Evolutionary conservation across 2,113 vertebrate genomes (phyloP), one percentile per base, ranked within the genome.

Genomic region (Sander lucioperca): DNA sequence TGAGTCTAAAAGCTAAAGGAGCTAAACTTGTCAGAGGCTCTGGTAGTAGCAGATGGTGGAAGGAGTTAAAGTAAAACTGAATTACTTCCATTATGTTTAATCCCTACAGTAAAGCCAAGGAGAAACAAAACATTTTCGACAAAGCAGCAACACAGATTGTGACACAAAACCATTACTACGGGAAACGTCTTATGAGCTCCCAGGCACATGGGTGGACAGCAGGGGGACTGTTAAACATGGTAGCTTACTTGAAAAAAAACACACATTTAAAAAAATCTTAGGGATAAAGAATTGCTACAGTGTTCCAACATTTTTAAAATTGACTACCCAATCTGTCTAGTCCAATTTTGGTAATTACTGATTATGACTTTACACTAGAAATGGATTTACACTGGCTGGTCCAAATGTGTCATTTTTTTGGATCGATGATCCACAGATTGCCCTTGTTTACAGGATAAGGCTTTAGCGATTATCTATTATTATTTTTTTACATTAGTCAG

Each of bases 21-120:
- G 59, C 23, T 14, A 43, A 27, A 43, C 14, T 54, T 61, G 74
- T 74, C 7, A 51, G 5, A 51, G 18, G 16, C 39, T 74, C 51
- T n/a, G 12, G 15, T n/a, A n/a, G 47, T 27, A 61, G 23, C 45
- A 62, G 63, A 62, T 61, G 47, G 47, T 47, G 61, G 15, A 58
- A 16, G 12, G 18, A 30, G 43, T 36, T 2, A 59, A 70, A 30
- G 50, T 51, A 59, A 68, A 59, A 68, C 19, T 6, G 0, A 15
- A 62, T 51, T 23, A 36, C 47, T 74, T 50, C 21, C 59, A 59
- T 72, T 10, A 62, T 54, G 48, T 65, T 27, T 27, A 43, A 54
- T 12, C 58, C 21, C 39, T 23, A 18, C 9, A 64, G 36, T n/a
- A 2, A 79, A 23, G 27, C 66, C 9, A 14, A 36, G 13, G 43